Base-by-base conservation (phyloP, 2,113 vertebrate genomes). In the Hymenochirus boettgeri region DNA sequence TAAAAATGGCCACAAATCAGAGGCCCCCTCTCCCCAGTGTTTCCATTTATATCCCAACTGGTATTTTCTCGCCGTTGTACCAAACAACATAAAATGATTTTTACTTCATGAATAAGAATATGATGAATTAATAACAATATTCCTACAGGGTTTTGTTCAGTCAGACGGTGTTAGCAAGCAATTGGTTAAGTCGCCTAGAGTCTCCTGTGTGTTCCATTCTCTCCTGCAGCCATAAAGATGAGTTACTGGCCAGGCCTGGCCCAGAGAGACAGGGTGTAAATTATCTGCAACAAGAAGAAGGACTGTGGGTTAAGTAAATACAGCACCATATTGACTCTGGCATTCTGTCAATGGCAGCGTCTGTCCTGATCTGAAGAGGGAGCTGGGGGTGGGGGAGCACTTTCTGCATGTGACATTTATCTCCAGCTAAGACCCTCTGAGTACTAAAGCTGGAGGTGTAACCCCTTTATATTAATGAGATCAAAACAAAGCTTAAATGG, bases 291-390 rank as follows among this genome's bases (percentile, higher is more conserved):
- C 27, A n/a, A 75, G 71, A 69, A 69, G 57, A 53, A 69, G 65
- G 65, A 75, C 62, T 65, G 69, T 72, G 50, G 56, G 73, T 70
- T 75, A 75, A 75, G 73, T 71, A 71, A 75, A 75, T 71, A 75
- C 67, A 75, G 71, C 71, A 70, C 70, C 62, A 72, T 71, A 72
- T 51, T 70, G 69, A 69, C 62, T 65, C 66, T 70, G 60, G 62
- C 71, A 70, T 62, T 57, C 52, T 62, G 60, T 62, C 67, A 69
- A 69, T 69, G 57, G 65, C 65, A 59, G 47, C 47, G 65, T 69
- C 55, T 69, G 57, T 60, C 65, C 65, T 60, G 47, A 53, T 60
- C 18, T 23, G 39, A 46, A 35, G 17, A 31, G 62, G 51, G 62
- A 31, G 52, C 9, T 35, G 55, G 46, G 64, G 65, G 56, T 21